Percentiles rank a stretch among this genome's conserved stretches.
phyloP scores from a whole-genome alignment of 2,113 vertebrate species.

The Sminthopsis crassicaudata region DNA sequence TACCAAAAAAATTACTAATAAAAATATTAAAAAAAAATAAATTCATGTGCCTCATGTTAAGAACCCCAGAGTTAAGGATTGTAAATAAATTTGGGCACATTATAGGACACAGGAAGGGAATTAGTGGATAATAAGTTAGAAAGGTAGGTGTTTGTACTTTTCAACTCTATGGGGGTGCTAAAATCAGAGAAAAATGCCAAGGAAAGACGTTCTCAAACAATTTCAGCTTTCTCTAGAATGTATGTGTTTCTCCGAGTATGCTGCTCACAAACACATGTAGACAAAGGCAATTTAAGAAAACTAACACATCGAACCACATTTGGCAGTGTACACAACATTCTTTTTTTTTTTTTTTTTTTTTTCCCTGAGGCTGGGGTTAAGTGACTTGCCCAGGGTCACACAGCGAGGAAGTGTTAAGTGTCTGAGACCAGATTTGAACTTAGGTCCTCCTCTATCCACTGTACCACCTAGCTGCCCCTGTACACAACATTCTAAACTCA shows the following conservation, averaged over 20 bases:
- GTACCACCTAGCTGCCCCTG: no score
- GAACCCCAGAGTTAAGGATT: neutral
- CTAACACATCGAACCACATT: neutral
- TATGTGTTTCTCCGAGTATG: neutral
- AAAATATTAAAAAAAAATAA: neutral
- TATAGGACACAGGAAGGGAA: neutral
- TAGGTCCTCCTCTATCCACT: no score
- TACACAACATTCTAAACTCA: neutral
- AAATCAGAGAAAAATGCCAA: neutral
- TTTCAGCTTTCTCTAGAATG: neutral
- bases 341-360: no score
- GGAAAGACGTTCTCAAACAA: neutral
- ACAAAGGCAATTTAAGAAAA: neutral
- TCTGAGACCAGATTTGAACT: no score
- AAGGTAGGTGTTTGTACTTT: neutral
- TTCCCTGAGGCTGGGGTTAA: no score
- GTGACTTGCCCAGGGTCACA: no score
- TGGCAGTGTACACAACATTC: neutral
- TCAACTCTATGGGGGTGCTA: neutral
- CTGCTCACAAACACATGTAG: neutral
- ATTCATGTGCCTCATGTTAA: neutral
- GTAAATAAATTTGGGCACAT: neutral
- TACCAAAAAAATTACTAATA: neutral
- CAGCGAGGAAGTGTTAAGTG: no score
- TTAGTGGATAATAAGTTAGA: neutral